A percentile compares a stretch with the other conserved stretches of the same genome.
These are phyloP conservation scores for Macrosiphum euphorbiae DNA, from an alignment of 2,888 invertebrate species.

Conservation along the genomic window DNA sequence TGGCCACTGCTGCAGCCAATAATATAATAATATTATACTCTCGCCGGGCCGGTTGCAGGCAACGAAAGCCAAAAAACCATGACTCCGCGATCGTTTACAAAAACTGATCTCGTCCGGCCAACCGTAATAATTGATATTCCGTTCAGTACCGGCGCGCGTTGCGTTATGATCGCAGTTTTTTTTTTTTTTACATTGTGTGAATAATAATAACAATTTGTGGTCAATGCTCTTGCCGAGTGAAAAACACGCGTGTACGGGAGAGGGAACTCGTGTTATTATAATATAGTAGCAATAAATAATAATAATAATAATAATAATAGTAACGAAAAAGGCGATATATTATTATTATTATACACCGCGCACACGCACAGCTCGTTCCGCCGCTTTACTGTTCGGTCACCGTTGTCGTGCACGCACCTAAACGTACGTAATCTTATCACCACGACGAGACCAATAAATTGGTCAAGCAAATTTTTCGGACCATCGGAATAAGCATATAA, in stretches of 20 bases:
- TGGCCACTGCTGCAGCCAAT: not conserved
- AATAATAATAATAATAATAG: not conserved
- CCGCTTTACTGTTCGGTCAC: not conserved
- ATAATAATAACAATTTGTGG: constrained; percentile 60
- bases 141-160: constrained; percentile 35
- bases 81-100: constrained; percentile 55
- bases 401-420: not conserved
- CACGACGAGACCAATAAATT: not conserved
- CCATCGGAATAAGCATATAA: not conserved
- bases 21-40: not conserved
- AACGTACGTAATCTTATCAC: not conserved
- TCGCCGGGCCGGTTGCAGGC: not conserved
- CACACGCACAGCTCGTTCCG: not conserved
- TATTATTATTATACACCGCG: not conserved
- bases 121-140: constrained; percentile 63
- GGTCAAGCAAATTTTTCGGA: not conserved
- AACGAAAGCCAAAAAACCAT: constrained; percentile 47
- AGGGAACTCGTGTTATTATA: constrained; percentile 16
- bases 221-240: constrained; percentile 52
- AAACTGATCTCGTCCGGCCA: constrained; percentile 46
- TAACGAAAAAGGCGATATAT: not conserved
- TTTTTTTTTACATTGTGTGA: constrained; percentile 54
- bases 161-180: constrained; percentile 52
- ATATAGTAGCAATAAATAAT: constrained; percentile 21
- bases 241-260: not conserved